Conservation (phyloP, 2,113 vertebrate genomes). For the Grammomys surdaster region DNA sequence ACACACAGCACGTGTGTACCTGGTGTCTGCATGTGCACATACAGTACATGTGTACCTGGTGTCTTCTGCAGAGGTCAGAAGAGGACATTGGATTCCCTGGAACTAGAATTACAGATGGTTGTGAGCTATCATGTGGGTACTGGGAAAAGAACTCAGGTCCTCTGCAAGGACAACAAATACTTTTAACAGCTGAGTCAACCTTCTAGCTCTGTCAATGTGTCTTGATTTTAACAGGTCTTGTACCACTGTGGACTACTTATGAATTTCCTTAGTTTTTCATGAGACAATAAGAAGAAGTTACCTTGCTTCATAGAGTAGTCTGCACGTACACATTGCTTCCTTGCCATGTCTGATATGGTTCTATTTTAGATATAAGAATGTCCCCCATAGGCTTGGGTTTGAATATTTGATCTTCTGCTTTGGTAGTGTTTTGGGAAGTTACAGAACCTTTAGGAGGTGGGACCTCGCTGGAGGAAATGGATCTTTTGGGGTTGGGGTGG, state of each 20-base stretch:
- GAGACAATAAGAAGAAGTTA: neutral
- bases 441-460: neutral
- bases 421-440: neutral
- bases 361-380: neutral
- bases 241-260: conserved; percentile 66
- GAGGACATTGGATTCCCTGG: neutral
- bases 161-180: neutral
- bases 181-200: neutral
- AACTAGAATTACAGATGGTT: neutral
- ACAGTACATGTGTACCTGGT: neutral
- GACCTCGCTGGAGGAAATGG: neutral
- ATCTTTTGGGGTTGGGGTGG: neutral
- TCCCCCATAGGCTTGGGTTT: neutral
- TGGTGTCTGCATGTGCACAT: neutral
- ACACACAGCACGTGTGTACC: neutral
- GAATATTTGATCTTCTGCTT: neutral
- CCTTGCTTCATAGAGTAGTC: conserved; percentile 49
- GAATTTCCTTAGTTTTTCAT: conserved; percentile 71
- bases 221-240: conserved; percentile 76
- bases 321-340: conserved; percentile 59
- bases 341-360: conserved; percentile 39
- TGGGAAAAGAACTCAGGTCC: neutral
- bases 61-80: neutral
- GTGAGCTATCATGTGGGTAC: neutral
- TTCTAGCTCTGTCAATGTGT: neutral